These are phyloP conservation scores for Rhagologus leucostigma DNA, from an alignment of 2,113 vertebrate species.

Conservation along the genomic window DNA sequence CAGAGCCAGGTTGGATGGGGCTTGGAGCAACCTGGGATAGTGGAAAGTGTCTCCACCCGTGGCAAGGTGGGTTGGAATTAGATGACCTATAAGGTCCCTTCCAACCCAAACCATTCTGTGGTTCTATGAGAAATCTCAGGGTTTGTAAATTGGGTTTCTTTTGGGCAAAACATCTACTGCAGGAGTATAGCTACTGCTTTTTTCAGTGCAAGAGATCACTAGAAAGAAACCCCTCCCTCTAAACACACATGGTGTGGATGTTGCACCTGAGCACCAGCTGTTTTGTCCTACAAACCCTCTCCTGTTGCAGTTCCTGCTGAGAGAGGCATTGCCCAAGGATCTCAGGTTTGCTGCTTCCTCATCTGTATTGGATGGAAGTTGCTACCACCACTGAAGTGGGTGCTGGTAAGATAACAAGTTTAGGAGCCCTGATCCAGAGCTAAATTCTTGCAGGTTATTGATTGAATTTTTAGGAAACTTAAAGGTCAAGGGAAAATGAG, in stretches of 20 bases:
- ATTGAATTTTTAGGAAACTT: not conserved
- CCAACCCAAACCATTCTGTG: not conserved
- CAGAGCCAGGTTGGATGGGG: not conserved
- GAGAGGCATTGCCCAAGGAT: not conserved
- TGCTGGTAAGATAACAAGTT: not conserved
- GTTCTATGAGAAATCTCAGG: not conserved
- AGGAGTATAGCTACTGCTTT: not conserved
- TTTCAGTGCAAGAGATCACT: not conserved
- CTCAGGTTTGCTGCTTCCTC: not conserved
- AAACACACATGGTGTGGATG: rapidly evolving
- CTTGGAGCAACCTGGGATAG: not conserved
- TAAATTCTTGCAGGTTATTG: not conserved
- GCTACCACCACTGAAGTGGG: not conserved
- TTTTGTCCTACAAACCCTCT: not conserved
- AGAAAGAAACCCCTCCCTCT: not conserved
- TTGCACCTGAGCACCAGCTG: not conserved
- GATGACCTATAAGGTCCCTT: not conserved
- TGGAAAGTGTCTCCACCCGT: not conserved
- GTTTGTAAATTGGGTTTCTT: not conserved
- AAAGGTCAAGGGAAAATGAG: not conserved
- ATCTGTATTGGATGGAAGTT: not conserved
- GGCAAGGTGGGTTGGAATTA: not conserved
- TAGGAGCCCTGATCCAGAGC: not conserved
- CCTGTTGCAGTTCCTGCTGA: not conserved
- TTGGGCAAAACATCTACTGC: not conserved